phyloP scores from a whole-genome alignment of 2,113 vertebrate genomes.

The Periophthalmodon schlosseri region DNA sequence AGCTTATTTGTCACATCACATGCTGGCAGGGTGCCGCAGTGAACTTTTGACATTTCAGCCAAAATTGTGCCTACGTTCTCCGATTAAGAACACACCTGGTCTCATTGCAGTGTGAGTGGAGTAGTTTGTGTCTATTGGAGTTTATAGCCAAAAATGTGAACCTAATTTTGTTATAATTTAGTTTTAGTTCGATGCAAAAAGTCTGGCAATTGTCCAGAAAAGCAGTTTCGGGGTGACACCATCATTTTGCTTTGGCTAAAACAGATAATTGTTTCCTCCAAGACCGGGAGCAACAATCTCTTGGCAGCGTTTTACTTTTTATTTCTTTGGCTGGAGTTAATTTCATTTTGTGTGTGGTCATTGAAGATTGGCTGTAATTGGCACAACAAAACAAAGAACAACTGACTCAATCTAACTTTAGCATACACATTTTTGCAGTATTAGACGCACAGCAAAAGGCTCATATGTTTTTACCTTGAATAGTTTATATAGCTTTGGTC shows the following conservation, averaged over 20 bases:
- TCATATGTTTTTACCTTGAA: not conserved
- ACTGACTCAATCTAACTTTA: not conserved
- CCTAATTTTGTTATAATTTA: conserved; percentile 1
- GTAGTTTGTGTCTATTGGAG: not conserved
- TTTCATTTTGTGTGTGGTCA: not conserved
- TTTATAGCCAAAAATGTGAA: not conserved
- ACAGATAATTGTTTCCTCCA: conserved; percentile 6
- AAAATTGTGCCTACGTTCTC: conserved; percentile 25
- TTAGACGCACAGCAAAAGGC: not conserved
- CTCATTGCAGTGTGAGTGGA: not conserved
- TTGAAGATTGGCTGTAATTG: conserved; percentile 3
- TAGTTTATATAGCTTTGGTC: not conserved
- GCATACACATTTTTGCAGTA: not conserved
- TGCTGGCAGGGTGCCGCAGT: conserved; percentile 59
- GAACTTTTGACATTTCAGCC: conserved; percentile 73
- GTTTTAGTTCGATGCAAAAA: not conserved
- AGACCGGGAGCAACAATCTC: not conserved
- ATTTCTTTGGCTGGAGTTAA: not conserved
- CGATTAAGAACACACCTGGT: conserved; percentile 14
- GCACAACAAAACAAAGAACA: not conserved
- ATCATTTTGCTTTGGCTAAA: conserved; percentile 7
- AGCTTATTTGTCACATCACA: conserved; percentile 75
- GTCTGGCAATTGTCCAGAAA: not conserved
- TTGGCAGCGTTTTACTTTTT: not conserved
- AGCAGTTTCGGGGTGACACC: not conserved